Conservation (phyloP, 2,113 vertebrate species). For the Anarrhichthys ocellatus region DNA sequence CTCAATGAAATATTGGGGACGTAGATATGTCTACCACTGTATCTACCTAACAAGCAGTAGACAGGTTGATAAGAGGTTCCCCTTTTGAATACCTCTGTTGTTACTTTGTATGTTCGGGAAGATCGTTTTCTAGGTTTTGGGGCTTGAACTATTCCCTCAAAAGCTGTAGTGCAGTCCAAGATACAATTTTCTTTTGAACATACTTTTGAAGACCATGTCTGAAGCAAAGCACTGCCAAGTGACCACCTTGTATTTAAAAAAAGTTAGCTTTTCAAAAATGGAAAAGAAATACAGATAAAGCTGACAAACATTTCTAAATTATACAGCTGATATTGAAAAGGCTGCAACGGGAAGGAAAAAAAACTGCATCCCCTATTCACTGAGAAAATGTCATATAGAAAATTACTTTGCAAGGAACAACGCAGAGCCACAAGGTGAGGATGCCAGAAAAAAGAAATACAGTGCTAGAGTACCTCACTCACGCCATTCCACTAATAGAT, state of each 20-base stretch:
- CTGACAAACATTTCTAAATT: not conserved
- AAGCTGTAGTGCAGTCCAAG: not conserved
- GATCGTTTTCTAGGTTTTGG: not conserved
- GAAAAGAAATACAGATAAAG: constrained; percentile 5
- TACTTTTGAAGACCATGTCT: not conserved
- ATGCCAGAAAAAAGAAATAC: not conserved
- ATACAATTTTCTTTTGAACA: not conserved
- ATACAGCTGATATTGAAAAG: constrained; percentile 26
- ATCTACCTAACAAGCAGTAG: not conserved
- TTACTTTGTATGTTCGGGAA: not conserved
- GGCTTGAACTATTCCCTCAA: not conserved
- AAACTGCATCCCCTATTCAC: not conserved
- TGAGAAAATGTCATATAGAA: constrained; percentile 39
- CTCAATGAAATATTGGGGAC: not conserved
- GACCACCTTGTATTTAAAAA: not conserved
- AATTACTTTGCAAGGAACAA: not conserved
- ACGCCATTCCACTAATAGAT: constrained; percentile 36
- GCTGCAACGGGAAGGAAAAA: not conserved
- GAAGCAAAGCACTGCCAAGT: constrained; percentile 1
- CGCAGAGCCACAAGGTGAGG: constrained; percentile 13
- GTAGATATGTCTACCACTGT: not conserved
- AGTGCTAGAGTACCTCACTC: not conserved
- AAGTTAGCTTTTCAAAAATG: constrained; percentile 9
- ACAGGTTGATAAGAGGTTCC: not conserved
- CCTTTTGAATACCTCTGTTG: not conserved